Evolutionary conservation across 2,888 invertebrate species (phyloP).

Genomic region (Blera fallax): DNA sequence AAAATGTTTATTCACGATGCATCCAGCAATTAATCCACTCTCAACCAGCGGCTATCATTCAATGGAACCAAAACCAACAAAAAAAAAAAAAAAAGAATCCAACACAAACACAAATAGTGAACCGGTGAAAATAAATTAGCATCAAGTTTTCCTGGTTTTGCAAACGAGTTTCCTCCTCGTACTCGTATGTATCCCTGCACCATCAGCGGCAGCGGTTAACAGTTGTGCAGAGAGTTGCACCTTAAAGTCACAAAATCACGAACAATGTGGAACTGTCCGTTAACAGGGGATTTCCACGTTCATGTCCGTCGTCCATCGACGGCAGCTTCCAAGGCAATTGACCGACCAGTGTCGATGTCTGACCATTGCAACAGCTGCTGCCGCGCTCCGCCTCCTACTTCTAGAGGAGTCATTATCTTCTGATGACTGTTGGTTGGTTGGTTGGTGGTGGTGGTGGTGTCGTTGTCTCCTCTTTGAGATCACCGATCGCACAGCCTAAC

Average conservation of each 20-base stretch:
- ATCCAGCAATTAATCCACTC: constrained; percentile 58
- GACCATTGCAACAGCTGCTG: constrained; percentile 39
- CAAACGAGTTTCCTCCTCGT: constrained; percentile 43
- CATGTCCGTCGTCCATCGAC: constrained; percentile 13
- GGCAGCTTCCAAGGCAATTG: constrained; percentile 40
- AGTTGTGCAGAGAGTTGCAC: constrained; percentile 53
- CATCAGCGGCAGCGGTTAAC: constrained; percentile 38
- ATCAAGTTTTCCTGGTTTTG: constrained; percentile 64
- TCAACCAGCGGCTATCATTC: constrained; percentile 33
- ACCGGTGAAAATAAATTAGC: constrained; percentile 66
- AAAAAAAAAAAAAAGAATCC: constrained; percentile 9
- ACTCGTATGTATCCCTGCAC: background rate
- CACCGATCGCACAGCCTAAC: constrained; percentile 37
- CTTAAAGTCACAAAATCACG: constrained; percentile 51
- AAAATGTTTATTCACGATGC: constrained; percentile 57
- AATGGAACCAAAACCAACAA: constrained; percentile 2
- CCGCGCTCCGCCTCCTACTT: constrained; percentile 36
- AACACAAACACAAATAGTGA: constrained; percentile 22
- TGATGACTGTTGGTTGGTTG: constrained; percentile 21
- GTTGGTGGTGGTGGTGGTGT: too few relatives aligned
- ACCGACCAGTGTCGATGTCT: constrained; percentile 21
- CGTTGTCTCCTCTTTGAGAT: constrained; percentile 34
- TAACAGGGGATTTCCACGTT: constrained; percentile 46
- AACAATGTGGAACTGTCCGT: constrained; percentile 60
- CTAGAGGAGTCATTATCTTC: constrained; percentile 58